Base-by-base conservation (phyloP, 92 coral and sea anemone genomes). In the Anthopleura xanthogrammica region DNA sequence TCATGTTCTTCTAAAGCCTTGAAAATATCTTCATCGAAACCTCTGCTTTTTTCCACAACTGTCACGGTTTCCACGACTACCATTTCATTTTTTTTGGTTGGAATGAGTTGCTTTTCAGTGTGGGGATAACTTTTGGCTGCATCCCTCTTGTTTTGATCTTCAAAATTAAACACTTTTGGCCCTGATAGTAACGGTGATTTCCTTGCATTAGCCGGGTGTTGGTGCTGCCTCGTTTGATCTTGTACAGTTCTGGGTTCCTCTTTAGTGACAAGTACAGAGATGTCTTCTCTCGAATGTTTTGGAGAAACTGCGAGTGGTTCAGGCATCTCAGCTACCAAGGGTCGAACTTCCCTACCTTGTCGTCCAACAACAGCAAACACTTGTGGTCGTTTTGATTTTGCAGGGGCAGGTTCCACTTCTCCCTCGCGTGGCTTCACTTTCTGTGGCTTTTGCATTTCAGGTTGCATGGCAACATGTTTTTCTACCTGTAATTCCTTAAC, bases 291-390 rank as follows among this genome's bases (percentile, higher is more conserved):
- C 2, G 60, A 62, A 22, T 12, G 13, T 52, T n/a, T 46, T 13
- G 19, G 77, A 16, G 62, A 42, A 8, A 79, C 78, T 29, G 72
- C 23, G 4, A 41, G n/a, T 29, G 79, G 83, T 52, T 85, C 71
- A 39, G 77, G 79, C 11, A 72, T 22, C 60, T 85, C 88, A 39
- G 68, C 57, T 20, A 68, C 78, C 13, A 80, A 24, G 10, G 88
- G 88, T 23, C 88, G 80, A 14, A 86, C 89, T 9, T 72, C 48
- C 17, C 72, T 75, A 39, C 75, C 81, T 41, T 80, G 75, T 16
- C 54, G 54, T 14, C 89, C 89, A 48, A 86, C 89, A 29, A 86
- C 80, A 22, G 89, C 89, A 80, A 86, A 86, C 64, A 86, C 81
- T 48, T 86, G 85, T 39, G 85, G 85, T 14, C 89, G 66, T 43